Evolutionary conservation across 2,888 invertebrate genomes (phyloP).

Genomic region (Zonitis immaculata): DNA sequence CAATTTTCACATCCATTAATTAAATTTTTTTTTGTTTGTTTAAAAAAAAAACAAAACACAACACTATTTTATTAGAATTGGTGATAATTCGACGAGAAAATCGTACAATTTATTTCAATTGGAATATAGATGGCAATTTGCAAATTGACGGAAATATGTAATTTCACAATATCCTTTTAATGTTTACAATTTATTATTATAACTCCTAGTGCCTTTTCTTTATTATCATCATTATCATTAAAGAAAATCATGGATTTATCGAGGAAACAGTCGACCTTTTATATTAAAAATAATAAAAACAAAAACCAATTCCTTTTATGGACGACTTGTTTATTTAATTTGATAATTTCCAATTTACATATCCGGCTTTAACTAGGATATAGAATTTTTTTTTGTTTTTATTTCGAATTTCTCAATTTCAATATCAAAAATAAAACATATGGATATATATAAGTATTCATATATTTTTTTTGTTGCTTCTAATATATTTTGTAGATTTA

Average conservation of each 20-base stretch:
- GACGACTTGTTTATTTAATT: background rate
- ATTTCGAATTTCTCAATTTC: background rate
- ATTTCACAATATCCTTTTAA: constrained; percentile 10
- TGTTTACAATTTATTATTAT: background rate
- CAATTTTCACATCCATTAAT: constrained; percentile 16
- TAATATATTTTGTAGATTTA: background rate
- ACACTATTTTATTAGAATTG: background rate
- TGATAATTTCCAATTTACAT: background rate
- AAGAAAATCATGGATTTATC: background rate
- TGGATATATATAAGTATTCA: no score
- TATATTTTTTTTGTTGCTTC: no score
- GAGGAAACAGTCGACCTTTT: constrained; percentile 5
- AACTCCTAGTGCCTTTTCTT: background rate
- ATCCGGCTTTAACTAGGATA: constrained; percentile 1
- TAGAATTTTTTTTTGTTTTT: no score
- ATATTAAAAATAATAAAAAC: background rate
- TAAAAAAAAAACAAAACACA: background rate
- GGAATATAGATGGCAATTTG: background rate
- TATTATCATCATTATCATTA: background rate
- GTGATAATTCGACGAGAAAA: background rate
- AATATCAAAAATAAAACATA: no score
- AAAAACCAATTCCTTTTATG: constrained; percentile 21
- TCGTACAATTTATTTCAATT: background rate
- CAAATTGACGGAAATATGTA: constrained; percentile 11
- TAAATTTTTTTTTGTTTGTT: background rate